Percentiles rank a stretch among this genome's conserved stretches.
Conservation (phyloP, 2,113 vertebrate species). For the Pandion haliaetus region DNA sequence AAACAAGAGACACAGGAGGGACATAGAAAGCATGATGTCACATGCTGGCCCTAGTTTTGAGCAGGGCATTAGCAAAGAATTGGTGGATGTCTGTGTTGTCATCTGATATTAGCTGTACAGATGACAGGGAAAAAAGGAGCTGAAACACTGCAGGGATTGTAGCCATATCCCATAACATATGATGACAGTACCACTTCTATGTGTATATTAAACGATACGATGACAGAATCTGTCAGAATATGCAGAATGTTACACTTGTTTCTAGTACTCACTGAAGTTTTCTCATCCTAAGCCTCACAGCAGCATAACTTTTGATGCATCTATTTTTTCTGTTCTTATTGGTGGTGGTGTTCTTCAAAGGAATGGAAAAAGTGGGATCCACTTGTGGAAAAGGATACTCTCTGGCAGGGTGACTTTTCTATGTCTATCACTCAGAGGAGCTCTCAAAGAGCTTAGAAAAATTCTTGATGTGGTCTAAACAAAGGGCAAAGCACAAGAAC, state of each 20-base stretch:
- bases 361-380: not conserved
- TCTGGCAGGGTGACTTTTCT: not conserved
- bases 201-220: not conserved
- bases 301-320: not conserved
- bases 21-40: not conserved
- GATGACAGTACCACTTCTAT: not conserved
- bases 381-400: not conserved
- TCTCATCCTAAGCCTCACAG: not conserved
- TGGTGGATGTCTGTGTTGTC: not conserved
- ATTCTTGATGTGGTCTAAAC: not conserved
- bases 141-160: not conserved
- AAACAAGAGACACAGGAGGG: not conserved
- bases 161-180: not conserved
- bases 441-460: not conserved
- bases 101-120: not conserved
- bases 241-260: rapidly evolving
- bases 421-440: not conserved
- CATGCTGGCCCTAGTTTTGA: not conserved
- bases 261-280: not conserved
- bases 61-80: constrained; percentile 4
- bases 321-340: not conserved
- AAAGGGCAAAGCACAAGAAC: not conserved
- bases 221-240: not conserved
- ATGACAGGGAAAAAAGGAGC: not conserved
- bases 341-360: not conserved